Conservation (phyloP, 1,140 invertebrate genomes). For the Cepaea nemoralis region DNA sequence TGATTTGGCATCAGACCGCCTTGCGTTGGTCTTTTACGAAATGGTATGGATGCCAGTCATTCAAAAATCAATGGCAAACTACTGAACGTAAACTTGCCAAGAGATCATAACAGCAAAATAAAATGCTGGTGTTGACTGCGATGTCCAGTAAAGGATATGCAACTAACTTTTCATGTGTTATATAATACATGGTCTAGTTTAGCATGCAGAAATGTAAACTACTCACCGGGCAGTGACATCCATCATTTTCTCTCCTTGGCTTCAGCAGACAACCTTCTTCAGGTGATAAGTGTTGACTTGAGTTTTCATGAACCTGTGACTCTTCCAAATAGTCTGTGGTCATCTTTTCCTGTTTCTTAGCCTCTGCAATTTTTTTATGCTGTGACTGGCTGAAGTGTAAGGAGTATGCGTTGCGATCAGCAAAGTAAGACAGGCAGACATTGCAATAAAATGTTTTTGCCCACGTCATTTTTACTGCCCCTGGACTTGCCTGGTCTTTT, state of each 20-base stretch:
- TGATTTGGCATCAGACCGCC: too few species aligned
- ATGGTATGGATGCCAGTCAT: too few species aligned
- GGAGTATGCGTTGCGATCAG: slow-evolving; percentile 36
- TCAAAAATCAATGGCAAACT: too few species aligned
- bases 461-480: slow-evolving; percentile 6
- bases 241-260: slow-evolving; percentile 8
- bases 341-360: slow-evolving; percentile 21
- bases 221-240: slow-evolving; percentile 25
- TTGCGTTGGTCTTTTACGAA: too few species aligned
- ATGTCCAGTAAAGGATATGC: too few species aligned
- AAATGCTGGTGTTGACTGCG: too few species aligned
- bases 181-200: too few species aligned
- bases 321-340: slow-evolving; percentile 17
- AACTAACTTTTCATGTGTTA: too few species aligned
- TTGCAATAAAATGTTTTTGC: slow-evolving; percentile 49
- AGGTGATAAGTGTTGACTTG: background rate
- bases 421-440: slow-evolving; percentile 49
- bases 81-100: too few species aligned
- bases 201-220: background rate
- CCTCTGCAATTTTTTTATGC: slow-evolving; percentile 13
- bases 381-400: slow-evolving; percentile 38
- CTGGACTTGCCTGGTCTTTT: slow-evolving; percentile 34
- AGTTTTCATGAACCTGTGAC: background rate
- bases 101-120: too few species aligned
- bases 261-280: background rate